These are phyloP conservation scores for Ceyx margarethae DNA, from an alignment of 2,113 vertebrate genomes.

Conservation along the genomic window DNA sequence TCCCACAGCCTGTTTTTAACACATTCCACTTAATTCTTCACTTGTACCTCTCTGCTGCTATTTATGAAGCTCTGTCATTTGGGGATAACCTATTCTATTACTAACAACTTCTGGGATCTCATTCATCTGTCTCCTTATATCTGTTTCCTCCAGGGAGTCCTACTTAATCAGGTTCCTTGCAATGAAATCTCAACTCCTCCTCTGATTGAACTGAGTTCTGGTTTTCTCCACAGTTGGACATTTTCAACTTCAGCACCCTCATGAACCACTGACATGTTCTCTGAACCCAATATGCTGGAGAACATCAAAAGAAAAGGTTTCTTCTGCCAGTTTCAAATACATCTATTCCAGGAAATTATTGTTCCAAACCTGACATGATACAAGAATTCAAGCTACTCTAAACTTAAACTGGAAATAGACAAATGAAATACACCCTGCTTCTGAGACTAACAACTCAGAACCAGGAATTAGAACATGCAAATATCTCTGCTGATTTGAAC, in stretches of 20 bases:
- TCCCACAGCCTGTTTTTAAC: background rate
- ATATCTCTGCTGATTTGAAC: background rate
- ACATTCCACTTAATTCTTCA: background rate
- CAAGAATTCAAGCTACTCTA: background rate
- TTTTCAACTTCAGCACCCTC: background rate
- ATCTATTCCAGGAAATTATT: background rate
- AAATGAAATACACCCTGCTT: background rate
- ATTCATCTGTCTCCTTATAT: background rate
- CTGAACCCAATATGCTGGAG: background rate
- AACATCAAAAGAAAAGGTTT: background rate
- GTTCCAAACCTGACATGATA: background rate
- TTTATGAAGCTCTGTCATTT: background rate
- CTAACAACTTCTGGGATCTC: background rate
- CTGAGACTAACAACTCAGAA: background rate
- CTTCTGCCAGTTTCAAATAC: background rate
- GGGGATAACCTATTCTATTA: background rate
- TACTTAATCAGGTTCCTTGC: background rate
- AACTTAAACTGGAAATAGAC: background rate
- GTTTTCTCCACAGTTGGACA: background rate
- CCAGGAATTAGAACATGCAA: background rate
- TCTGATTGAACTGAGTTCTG: background rate
- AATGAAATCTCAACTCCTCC: background rate
- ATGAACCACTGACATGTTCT: background rate
- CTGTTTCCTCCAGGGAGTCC: background rate
- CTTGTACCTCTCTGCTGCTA: background rate